Evolutionary conservation across 2,113 vertebrate genomes (phyloP).

Genomic region (Archocentrus centrarchus): DNA sequence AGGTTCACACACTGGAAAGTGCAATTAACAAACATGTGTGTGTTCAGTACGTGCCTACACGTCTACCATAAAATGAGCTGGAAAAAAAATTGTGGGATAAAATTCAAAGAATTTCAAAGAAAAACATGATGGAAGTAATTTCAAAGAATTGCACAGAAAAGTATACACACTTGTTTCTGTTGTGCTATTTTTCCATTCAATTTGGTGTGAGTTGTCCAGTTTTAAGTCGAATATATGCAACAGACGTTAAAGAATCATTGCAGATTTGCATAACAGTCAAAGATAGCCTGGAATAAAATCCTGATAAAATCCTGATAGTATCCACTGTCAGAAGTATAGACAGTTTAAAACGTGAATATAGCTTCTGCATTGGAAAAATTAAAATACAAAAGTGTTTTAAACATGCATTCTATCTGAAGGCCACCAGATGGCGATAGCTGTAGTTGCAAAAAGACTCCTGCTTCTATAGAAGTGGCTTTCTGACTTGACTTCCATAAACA

Average conservation of each 20-base stretch:
- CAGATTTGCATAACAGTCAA: no score
- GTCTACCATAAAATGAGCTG: not conserved
- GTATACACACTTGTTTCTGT: not conserved
- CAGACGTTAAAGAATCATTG: no score
- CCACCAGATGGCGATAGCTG: not conserved
- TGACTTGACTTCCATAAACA: not conserved
- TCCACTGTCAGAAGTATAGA: not conserved
- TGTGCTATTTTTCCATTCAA: no score
- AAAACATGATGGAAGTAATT: not conserved
- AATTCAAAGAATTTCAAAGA: not conserved
- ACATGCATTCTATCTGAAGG: not conserved
- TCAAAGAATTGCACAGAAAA: not conserved
- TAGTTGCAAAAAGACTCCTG: not conserved
- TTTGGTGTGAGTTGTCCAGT: no score
- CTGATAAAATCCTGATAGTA: no score
- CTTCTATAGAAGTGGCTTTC: not conserved
- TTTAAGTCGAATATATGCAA: no score
- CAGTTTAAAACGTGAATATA: not conserved
- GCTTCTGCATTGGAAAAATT: not conserved
- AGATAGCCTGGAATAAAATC: no score
- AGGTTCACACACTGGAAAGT: no score
- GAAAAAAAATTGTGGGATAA: not conserved
- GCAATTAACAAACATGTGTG: no score
- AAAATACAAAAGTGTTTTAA: not conserved
- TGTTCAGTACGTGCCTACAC: not conserved